Evolutionary conservation across 2,797 vertebrate species (phyloP).

Genomic region (Pteropus rufus): DNA sequence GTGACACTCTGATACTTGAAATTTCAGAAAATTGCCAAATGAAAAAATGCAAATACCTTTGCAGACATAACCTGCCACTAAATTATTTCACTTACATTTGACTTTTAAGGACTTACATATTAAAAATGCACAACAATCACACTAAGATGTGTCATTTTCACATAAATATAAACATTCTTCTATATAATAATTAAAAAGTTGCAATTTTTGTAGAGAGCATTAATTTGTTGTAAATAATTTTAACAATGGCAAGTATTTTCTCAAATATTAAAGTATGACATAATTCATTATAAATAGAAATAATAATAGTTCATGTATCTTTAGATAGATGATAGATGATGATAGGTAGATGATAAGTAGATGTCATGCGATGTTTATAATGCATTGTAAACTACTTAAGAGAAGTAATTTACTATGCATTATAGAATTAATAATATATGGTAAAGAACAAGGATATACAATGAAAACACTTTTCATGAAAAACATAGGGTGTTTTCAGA

Average conservation of each 20-base stretch:
- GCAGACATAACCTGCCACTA: neutral
- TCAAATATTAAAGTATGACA: neutral
- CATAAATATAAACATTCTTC: neutral
- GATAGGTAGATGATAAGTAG: neutral
- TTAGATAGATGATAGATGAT: neutral
- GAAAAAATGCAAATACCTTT: slow-evolving; percentile 44
- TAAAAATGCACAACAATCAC: neutral
- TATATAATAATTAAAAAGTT: neutral
- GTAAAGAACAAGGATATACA: neutral
- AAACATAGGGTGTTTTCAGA: neutral
- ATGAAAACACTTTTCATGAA: neutral
- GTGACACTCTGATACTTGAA: neutral
- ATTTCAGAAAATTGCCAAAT: slow-evolving; percentile 23
- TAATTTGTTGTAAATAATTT: neutral
- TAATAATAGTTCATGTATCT: neutral
- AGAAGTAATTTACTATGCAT: neutral
- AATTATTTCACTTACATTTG: slow-evolving; percentile 4
- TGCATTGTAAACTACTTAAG: neutral
- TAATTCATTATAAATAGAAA: neutral
- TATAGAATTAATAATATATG: neutral
- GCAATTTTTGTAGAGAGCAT: neutral
- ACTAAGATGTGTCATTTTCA: neutral
- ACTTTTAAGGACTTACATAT: neutral
- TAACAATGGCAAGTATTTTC: neutral
- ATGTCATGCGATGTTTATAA: neutral